Percentiles rank a stretch among this genome's conserved stretches.
phyloP scores from a whole-genome alignment of 1,140 invertebrate genomes.

The Parasteatoda tepidariorum region DNA sequence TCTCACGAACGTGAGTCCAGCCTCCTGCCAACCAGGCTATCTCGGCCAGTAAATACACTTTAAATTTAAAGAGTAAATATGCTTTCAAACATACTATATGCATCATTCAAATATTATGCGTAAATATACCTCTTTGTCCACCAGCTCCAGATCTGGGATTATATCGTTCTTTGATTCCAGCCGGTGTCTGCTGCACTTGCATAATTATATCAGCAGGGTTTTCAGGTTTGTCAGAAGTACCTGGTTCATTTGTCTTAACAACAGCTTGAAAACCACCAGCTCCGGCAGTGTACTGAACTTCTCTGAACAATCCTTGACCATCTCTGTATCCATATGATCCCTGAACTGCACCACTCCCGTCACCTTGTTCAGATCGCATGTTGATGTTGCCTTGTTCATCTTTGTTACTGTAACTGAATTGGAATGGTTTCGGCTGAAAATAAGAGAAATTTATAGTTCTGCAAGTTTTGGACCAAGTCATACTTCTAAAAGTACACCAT shows the following conservation, averaged over 20 bases:
- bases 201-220: slow-evolving; percentile 50
- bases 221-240: slow-evolving; percentile 39
- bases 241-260: slow-evolving; percentile 61
- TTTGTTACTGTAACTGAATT: background rate
- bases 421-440: slow-evolving; percentile 20
- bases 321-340: slow-evolving; percentile 64
- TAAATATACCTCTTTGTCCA: too few species aligned
- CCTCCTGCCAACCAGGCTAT: background rate
- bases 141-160: background rate
- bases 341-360: slow-evolving; percentile 56
- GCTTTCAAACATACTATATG: background rate
- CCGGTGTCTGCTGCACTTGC: slow-evolving; percentile 44
- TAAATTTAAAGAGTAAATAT: background rate
- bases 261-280: slow-evolving; percentile 58
- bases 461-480: background rate
- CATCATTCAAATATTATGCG: too few species aligned
- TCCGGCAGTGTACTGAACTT: slow-evolving; percentile 63
- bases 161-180: slow-evolving; percentile 35
- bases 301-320: slow-evolving; percentile 61
- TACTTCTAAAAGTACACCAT: background rate
- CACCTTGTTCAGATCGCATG: slow-evolving; percentile 72
- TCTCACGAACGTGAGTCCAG: background rate
- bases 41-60: background rate
- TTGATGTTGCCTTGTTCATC: slow-evolving; percentile 25
- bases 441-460: background rate